phyloP scores from a whole-genome alignment of 1,140 invertebrate species.

The Hydropsyche tenuis region DNA sequence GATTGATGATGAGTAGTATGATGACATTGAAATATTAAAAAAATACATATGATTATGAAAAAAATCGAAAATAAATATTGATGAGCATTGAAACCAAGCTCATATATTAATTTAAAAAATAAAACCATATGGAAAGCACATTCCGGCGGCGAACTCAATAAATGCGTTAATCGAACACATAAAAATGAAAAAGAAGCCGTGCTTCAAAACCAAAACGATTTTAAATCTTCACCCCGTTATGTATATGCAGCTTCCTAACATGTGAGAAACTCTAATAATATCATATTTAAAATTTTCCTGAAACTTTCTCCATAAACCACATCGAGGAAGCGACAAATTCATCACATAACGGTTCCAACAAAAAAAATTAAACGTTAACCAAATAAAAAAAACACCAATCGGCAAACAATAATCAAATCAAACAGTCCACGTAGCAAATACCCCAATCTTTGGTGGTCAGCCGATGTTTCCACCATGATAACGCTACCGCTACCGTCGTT shows the following conservation, averaged over 20 bases:
- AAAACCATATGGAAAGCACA: background rate
- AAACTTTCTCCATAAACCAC: too few relatives aligned
- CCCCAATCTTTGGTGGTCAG: constrained; percentile 15
- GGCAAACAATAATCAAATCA: background rate
- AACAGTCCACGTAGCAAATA: background rate
- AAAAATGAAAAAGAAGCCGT: too few relatives aligned
- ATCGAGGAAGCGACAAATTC: background rate
- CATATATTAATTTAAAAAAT: background rate
- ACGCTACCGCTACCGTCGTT: constrained; percentile 34
- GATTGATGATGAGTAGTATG: too few relatives aligned
- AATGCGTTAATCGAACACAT: background rate
- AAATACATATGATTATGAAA: too few relatives aligned
- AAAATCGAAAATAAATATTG: background rate
- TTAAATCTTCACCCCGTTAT: too few relatives aligned
- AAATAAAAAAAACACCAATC: background rate
- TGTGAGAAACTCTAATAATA: too few relatives aligned
- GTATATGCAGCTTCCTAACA: too few relatives aligned
- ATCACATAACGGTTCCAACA: background rate
- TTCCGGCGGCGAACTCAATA: background rate
- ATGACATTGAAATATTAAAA: too few relatives aligned
- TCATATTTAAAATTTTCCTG: too few relatives aligned
- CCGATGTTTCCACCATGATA: constrained; percentile 31
- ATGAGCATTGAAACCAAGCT: background rate
- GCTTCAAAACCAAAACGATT: too few relatives aligned
- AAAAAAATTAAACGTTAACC: background rate